A percentile compares a stretch with the other conserved stretches of the same genome.
phyloP scores from a whole-genome alignment of 1,140 invertebrate species.

The Pentalonia nigronervosa region DNA sequence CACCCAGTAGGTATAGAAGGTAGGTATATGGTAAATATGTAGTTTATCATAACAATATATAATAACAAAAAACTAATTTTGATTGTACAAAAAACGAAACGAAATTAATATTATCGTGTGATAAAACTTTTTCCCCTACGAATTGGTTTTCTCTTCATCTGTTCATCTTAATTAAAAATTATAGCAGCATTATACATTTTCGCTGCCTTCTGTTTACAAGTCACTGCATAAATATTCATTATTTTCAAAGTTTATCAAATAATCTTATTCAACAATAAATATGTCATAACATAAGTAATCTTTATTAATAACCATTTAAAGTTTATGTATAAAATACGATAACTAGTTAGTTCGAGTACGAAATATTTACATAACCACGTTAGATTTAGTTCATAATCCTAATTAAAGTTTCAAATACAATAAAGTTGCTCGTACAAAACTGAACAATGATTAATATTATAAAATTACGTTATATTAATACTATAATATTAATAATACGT shows the following conservation, averaged over 20 bases:
- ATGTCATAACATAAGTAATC: conserved; percentile 4
- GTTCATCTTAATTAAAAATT: conserved; percentile 14
- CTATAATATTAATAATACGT: neutral
- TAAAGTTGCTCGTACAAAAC: neutral
- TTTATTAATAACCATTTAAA: conserved; percentile 26
- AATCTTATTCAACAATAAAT: neutral
- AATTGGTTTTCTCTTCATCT: neutral
- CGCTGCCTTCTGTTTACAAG: neutral
- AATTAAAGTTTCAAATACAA: conserved; percentile 15
- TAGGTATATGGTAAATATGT: neutral
- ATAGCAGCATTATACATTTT: neutral
- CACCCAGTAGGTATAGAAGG: too few species aligned
- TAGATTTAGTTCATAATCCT: neutral
- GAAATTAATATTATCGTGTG: neutral
- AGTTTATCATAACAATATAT: neutral
- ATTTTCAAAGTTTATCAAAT: conserved; percentile 34
- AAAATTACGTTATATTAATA: neutral
- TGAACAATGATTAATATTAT: neutral
- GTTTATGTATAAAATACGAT: conserved; percentile 22
- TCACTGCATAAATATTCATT: conserved; percentile 16
- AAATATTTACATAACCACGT: neutral
- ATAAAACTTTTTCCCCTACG: neutral
- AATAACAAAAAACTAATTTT: neutral
- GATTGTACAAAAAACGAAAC: neutral
- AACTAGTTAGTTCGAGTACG: neutral